These are phyloP conservation scores for Megaceryle alcyon DNA, from an alignment of 2,797 vertebrate genomes.

Conservation along the genomic window DNA sequence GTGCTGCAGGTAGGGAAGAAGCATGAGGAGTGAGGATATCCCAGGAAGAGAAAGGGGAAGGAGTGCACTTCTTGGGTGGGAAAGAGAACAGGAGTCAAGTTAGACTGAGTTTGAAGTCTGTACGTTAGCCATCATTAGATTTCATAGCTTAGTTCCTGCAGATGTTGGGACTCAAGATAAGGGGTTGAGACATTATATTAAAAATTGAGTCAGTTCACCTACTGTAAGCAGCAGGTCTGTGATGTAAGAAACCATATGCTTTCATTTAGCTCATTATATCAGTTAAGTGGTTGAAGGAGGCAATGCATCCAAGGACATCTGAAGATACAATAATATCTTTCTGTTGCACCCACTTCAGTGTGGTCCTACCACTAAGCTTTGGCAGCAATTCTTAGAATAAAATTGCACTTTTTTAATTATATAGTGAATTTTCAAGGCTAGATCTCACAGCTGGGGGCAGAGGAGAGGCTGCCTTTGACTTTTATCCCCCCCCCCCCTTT, in stretches of 20 bases:
- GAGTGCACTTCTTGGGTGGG: background rate
- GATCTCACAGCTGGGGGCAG: conserved; percentile 12
- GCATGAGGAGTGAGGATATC: background rate
- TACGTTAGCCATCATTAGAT: background rate
- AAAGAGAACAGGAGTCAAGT: background rate
- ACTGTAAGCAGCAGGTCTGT: background rate
- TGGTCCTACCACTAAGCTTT: conserved; percentile 11
- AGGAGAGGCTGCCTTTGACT: background rate
- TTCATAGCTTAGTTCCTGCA: background rate
- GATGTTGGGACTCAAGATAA: background rate
- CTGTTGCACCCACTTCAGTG: conserved; percentile 23
- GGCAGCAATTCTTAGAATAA: conserved; percentile 19
- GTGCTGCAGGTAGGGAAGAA: background rate
- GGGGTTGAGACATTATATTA: background rate
- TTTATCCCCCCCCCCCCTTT: background rate
- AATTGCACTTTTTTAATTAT: background rate
- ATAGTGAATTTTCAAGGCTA: background rate
- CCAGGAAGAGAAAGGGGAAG: background rate
- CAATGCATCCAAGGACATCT: background rate
- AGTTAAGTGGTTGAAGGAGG: background rate
- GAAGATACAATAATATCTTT: background rate
- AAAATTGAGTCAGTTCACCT: background rate
- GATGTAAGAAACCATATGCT: background rate
- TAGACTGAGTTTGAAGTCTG: conserved; percentile 14
- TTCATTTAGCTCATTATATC: conserved; percentile 31